Evolutionary conservation across 2,797 vertebrate species (phyloP).

Genomic region (Chelonia mydas): DNA sequence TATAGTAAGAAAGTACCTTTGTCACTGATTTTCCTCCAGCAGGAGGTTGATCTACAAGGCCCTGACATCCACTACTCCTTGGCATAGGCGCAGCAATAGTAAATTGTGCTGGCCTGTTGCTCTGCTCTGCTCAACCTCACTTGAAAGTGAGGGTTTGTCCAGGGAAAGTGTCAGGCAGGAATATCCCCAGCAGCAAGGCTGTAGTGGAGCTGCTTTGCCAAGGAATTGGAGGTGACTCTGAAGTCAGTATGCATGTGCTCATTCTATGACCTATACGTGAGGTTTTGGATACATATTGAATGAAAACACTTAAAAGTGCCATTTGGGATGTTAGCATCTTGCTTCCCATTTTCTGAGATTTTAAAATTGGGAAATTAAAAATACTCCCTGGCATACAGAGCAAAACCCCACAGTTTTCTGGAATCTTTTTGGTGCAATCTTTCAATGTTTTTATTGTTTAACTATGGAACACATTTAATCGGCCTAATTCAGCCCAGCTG

Average conservation of each 20-base stretch:
- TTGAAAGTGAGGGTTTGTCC: neutral
- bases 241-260: neutral
- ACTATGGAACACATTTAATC: neutral
- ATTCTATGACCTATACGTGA: neutral
- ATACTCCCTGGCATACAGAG: neutral
- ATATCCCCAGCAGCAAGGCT: neutral
- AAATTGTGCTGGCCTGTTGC: neutral
- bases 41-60: neutral
- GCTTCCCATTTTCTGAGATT: neutral
- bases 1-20: neutral
- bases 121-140: neutral
- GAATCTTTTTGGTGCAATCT: neutral
- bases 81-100: neutral
- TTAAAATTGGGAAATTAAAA: neutral
- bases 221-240: neutral
- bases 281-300: neutral
- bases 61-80: neutral
- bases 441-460: neutral
- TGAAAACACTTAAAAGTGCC: fast-evolving
- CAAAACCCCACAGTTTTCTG: neutral
- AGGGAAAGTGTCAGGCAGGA: too few species aligned
- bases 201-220: neutral
- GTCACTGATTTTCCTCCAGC: neutral
- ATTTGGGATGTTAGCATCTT: neutral
- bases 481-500: neutral